Evolutionary conservation across 2,113 vertebrate species (phyloP).

Genomic region (Etheostoma spectabile): DNA sequence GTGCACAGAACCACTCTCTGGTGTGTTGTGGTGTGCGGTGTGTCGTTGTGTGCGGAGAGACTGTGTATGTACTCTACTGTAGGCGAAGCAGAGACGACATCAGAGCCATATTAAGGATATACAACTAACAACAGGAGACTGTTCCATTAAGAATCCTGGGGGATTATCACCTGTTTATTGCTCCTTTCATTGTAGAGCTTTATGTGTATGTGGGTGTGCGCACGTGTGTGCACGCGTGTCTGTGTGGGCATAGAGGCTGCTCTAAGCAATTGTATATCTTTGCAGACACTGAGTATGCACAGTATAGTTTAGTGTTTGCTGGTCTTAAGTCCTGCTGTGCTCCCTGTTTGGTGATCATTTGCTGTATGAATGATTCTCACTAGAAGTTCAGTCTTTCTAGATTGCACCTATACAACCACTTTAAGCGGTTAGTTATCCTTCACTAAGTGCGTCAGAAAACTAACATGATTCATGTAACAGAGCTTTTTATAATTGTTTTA

Average conservation of each 20-base stretch:
- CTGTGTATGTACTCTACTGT: constrained; percentile 49
- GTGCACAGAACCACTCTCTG: constrained; percentile 75
- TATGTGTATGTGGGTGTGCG: constrained; percentile 6
- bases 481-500: not conserved
- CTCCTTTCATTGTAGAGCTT: constrained; percentile 56
- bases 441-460: not conserved
- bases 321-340: not conserved
- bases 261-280: not conserved
- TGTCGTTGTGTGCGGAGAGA: constrained; percentile 6
- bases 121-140: constrained; percentile 82
- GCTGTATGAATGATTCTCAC: not conserved
- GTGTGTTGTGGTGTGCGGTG: constrained; percentile 25
- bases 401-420: not conserved
- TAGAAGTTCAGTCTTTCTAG: not conserved
- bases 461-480: not conserved
- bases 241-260: not conserved
- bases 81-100: constrained; percentile 75
- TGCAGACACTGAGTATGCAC: not conserved
- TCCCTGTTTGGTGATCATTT: not conserved
- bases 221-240: not conserved
- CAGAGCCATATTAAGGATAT: constrained; percentile 86
- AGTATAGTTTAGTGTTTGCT: not conserved
- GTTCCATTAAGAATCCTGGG: constrained; percentile 72
- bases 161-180: constrained; percentile 78
- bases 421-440: no score